These are phyloP conservation scores for Coregonus sp. DNA, from an alignment of 2,797 vertebrate species.

Conservation along the genomic window DNA sequence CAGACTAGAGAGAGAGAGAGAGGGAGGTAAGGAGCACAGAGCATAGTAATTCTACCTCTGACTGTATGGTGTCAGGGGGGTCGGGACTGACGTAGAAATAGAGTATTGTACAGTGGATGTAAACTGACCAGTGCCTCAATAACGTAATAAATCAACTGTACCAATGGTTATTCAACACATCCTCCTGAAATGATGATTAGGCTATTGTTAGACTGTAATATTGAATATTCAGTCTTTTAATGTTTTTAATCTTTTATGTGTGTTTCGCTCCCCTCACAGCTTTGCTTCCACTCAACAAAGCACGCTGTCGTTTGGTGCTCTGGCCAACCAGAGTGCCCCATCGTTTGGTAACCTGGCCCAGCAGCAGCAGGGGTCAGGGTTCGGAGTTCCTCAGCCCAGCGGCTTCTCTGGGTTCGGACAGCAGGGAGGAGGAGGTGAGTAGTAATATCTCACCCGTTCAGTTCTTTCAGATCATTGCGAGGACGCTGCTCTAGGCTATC, in stretches of 20 bases:
- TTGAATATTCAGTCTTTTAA: neutral
- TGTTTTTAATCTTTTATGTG: neutral
- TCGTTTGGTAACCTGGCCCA: slow-evolving; percentile 87
- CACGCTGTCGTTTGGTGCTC: slow-evolving; percentile 79
- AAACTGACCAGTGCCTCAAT: neutral
- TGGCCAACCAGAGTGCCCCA: slow-evolving; percentile 82
- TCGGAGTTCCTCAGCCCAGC: slow-evolving; percentile 75
- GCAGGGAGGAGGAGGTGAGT: slow-evolving; percentile 4
- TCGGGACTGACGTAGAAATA: neutral
- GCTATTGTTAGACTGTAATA: neutral
- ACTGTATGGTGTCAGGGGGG: neutral
- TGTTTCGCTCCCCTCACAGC: slow-evolving; percentile 48
- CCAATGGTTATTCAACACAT: neutral
- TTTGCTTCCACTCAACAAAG: slow-evolving; percentile 69
- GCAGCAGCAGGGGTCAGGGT: slow-evolving; percentile 80
- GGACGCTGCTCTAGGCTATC: neutral
- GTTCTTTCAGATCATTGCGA: neutral
- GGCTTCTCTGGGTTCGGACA: slow-evolving; percentile 89
- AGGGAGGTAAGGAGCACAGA: neutral
- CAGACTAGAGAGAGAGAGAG: neutral
- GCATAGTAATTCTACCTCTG: no score
- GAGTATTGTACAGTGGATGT: neutral
- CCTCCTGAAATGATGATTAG: neutral
- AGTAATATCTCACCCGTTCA: neutral
- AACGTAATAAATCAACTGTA: neutral